phyloP scores from a whole-genome alignment of 1,140 invertebrate genomes.

The Drepana arcuata region DNA sequence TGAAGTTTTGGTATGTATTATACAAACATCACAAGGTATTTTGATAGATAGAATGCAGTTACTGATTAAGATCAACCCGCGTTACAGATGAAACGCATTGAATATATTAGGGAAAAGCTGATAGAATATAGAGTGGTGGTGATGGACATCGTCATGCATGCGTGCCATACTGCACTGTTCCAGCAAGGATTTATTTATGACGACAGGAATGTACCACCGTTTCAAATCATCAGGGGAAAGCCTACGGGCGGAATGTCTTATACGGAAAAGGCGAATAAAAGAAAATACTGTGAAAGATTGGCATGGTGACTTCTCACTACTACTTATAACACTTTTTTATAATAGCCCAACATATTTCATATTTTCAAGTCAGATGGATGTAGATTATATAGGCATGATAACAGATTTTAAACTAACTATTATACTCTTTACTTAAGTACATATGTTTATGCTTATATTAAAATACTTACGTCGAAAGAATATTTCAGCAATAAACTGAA shows the following conservation, averaged over 20 bases:
- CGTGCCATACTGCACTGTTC: conserved; percentile 81
- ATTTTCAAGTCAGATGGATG: background rate
- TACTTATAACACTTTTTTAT: background rate
- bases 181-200: conserved; percentile 81
- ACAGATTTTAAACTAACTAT: background rate
- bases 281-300: conserved; percentile 79
- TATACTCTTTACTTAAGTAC: too few relatives aligned
- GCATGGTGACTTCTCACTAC: conserved; percentile 68
- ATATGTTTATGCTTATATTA: too few relatives aligned
- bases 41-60: too few relatives aligned
- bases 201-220: conserved; percentile 72
- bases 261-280: conserved; percentile 86
- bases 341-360: background rate
- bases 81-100: conserved; percentile 69
- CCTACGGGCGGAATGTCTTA: conserved; percentile 81
- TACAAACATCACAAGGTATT: too few relatives aligned
- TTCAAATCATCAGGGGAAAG: conserved; percentile 63
- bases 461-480: too few relatives aligned
- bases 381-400: background rate
- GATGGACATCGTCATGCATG: conserved; percentile 76
- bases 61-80: too few relatives aligned
- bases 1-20: conserved; percentile 75
- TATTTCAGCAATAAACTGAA: too few relatives aligned
- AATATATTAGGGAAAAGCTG: conserved; percentile 70
- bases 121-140: conserved; percentile 74